A percentile compares a stretch with the other conserved stretches of the same genome.
These are phyloP conservation scores for Sorex fumeus DNA, from an alignment of 2,113 vertebrate species.

Conservation along the genomic window DNA sequence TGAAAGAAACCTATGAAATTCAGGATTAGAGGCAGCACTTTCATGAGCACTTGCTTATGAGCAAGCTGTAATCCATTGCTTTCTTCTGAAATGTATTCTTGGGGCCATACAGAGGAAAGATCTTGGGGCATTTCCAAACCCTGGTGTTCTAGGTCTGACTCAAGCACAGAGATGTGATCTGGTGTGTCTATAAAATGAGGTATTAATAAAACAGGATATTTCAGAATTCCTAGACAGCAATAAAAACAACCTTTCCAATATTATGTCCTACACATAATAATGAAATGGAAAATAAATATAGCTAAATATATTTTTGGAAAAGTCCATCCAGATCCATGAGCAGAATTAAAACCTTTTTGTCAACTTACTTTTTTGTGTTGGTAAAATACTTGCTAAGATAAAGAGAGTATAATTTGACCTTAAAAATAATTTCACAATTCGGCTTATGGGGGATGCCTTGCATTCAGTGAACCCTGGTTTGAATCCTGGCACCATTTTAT, in stretches of 20 bases:
- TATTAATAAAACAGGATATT: not conserved
- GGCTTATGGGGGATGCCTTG: no score
- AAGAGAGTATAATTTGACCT: not conserved
- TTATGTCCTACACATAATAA: no score
- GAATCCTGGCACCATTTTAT: no score
- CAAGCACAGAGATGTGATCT: not conserved
- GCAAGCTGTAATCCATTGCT: not conserved
- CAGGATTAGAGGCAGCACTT: not conserved
- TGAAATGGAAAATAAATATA: no score
- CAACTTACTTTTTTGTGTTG: not conserved
- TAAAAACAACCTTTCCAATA: not conserved
- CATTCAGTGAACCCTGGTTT: no score
- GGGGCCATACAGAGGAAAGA: not conserved
- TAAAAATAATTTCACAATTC: no score
- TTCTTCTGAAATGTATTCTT: not conserved
- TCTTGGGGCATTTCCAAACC: not conserved
- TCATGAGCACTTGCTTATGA: no score
- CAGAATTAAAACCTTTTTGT: slow-evolving; percentile 40
- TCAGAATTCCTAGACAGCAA: fast-evolving
- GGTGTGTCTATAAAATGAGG: not conserved
- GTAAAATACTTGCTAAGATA: slow-evolving; percentile 17
- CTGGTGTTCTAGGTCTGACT: not conserved
- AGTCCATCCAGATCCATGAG: not conserved
- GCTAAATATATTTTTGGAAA: not conserved
- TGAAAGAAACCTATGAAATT: not conserved